Evolutionary conservation across 2,797 vertebrate genomes (phyloP), one percentile per base, ranked within the genome.

Genomic region (Mallotus villosus): DNA sequence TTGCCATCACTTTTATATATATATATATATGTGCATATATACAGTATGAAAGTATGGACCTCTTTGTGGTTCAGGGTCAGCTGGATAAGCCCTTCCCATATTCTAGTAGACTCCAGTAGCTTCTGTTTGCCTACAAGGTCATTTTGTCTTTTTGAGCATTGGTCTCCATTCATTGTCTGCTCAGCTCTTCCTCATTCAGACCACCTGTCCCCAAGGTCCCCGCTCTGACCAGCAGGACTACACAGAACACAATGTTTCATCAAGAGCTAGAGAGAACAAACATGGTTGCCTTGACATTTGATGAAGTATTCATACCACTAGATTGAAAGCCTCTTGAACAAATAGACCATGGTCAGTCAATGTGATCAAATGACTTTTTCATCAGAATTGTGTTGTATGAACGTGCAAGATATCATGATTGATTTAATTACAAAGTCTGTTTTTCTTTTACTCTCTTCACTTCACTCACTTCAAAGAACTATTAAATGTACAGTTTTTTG

Each of bases 201-300:
- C 46, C 69, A 67, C 62, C 63, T 63, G 75, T 76, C 81, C 70
- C 82, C 34, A 12, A 78, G 67, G 80, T 14, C 17, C 64, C 70
- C 37, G 24, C 55, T 70, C 70, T 17, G 62, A 55, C 14, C 76
- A 9, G 71, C 63, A 12, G 59, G 74, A 68, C 67, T 22, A 60
- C 66, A 70, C 58, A 75, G 63, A 71, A 72, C 70, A 55, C 46
- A 72, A 37, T 61, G 74, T 81, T 78, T 82, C 78, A 84, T 85
- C 75, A 58, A 61, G 70, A 74, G 71, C 64, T 49, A 71, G 72
- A 82, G 70, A 46, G 83, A 85, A 82, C 80, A 85, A 85, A 87
- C 82, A 85, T 70, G 57, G 11, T 73, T 64, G 82, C 77, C 78
- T 82, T 81, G 82, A 87, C 86, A 86, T 74, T 71, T 66, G 73